Conservation (phyloP, 2,797 vertebrate genomes). For the Onychomys leucogaster region DNA sequence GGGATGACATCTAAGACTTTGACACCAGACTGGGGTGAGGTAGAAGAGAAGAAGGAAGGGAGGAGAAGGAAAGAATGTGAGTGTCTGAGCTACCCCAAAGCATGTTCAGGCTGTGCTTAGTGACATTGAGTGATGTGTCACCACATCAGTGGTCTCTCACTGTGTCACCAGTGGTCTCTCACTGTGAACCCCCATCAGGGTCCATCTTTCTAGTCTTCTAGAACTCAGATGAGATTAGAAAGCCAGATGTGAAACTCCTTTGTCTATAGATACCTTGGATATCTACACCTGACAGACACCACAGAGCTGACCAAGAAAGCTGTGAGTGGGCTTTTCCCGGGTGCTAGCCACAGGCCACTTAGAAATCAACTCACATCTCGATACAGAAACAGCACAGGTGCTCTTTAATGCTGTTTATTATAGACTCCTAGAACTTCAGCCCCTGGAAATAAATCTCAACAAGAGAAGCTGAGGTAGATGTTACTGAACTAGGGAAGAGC, state of each 20-base stretch:
- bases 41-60: neutral
- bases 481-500: neutral
- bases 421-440: neutral
- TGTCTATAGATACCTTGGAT: neutral
- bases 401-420: neutral
- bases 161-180: too few species aligned
- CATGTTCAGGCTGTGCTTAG: neutral
- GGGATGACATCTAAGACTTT: neutral
- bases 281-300: neutral
- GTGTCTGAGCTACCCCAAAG: neutral
- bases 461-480: neutral
- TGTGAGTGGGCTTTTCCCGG: neutral
- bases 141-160: too few species aligned
- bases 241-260: neutral
- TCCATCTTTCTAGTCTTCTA: too few species aligned
- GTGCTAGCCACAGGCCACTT: neutral
- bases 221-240: too few species aligned
- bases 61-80: neutral
- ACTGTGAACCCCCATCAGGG: too few species aligned
- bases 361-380: neutral
- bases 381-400: neutral
- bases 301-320: neutral
- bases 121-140: neutral
- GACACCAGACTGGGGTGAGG: neutral
- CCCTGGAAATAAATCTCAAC: neutral